Evolutionary conservation across 2,113 vertebrate genomes (phyloP), one percentile per base, ranked within the genome.

Genomic region (Chionomys nivalis): DNA sequence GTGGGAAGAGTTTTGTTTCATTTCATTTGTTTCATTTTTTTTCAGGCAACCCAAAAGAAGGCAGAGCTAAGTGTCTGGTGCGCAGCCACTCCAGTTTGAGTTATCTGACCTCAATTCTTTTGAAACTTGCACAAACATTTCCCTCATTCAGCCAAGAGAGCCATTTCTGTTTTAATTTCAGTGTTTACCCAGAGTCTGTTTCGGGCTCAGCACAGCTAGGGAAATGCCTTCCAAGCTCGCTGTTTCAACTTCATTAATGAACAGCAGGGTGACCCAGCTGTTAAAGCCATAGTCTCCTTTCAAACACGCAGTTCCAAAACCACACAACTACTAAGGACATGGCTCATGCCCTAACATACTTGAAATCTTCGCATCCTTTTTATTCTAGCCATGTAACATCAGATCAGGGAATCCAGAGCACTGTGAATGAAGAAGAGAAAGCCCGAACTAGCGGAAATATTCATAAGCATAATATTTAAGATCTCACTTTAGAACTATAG

Each of bases 311-410:
- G 63, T 49, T 88, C 31, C 58, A 90, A 76, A 89, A 86, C 75
- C 75, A 76, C 52, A 76, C 61, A 88, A 70, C 7, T 52, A 16
- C 85, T 87, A 83, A 31, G 31, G 28, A 92, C 90, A 93, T 42
- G 66, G 90, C 58, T 12, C 65, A 85, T 90, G 47, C 73, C 87
- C 91, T 88, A 61, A 81, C 91, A 93, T 55, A 63, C 63, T 58
- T 87, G 26, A 52, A 94, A 66, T 44, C 85, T 95, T n/a, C 66
- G 4, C 42, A 49, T 82, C 24, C 44, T 42, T 79, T 61, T 89
- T 58, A 75, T 58, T 83, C 93, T 82, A 83, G 65, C 3, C n/a
- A 39, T 33, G 11, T 58, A 78, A 73, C 4, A 17, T 58, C 36
- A 83, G 68, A 61, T 77, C 70, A 91, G 65, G 90, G 90, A 86